A percentile compares a stretch with the other conserved stretches of the same genome.
phyloP scores from a whole-genome alignment of 2,888 invertebrate species.

The Perizoma flavofasciatum region DNA sequence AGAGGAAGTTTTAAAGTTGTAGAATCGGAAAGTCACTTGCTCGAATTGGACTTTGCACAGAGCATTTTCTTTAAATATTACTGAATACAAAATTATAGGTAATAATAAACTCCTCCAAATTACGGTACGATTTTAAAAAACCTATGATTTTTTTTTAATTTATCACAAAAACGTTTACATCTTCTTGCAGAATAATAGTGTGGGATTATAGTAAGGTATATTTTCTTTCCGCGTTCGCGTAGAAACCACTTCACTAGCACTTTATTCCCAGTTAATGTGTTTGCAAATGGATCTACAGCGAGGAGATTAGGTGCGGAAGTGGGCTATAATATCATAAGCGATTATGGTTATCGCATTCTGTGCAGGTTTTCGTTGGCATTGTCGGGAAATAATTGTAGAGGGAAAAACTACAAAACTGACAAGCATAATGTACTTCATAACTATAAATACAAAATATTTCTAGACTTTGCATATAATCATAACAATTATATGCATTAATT shows the following conservation, averaged over 20 bases:
- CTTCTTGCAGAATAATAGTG: too few species aligned
- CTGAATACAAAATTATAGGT: too few species aligned
- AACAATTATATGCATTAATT: too few species aligned
- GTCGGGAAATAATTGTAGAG: slow-evolving; percentile 1
- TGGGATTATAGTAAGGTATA: slow-evolving; percentile 20
- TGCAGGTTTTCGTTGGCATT: slow-evolving; percentile 26
- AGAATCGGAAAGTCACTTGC: slow-evolving; percentile 6
- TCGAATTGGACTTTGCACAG: slow-evolving; percentile 17
- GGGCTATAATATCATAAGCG: slow-evolving; percentile 40
- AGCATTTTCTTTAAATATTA: slow-evolving; percentile 9
- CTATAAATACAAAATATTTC: too few species aligned
- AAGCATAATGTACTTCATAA: too few species aligned
- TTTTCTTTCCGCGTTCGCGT: slow-evolving; percentile 34
- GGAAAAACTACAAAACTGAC: neutral
- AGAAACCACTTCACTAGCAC: slow-evolving; percentile 39
- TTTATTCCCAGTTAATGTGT: slow-evolving; percentile 42
- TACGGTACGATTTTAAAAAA: too few species aligned
- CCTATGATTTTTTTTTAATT: too few species aligned
- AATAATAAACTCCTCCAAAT: too few species aligned
- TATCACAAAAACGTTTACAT: too few species aligned
- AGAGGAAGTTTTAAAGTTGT: slow-evolving; percentile 21
- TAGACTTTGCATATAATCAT: too few species aligned
- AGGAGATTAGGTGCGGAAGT: slow-evolving; percentile 42
- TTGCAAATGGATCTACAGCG: slow-evolving; percentile 42
- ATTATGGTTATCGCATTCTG: slow-evolving; percentile 42